phyloP scores from a whole-genome alignment of 2,113 vertebrate species.

The Antennarius striatus region DNA sequence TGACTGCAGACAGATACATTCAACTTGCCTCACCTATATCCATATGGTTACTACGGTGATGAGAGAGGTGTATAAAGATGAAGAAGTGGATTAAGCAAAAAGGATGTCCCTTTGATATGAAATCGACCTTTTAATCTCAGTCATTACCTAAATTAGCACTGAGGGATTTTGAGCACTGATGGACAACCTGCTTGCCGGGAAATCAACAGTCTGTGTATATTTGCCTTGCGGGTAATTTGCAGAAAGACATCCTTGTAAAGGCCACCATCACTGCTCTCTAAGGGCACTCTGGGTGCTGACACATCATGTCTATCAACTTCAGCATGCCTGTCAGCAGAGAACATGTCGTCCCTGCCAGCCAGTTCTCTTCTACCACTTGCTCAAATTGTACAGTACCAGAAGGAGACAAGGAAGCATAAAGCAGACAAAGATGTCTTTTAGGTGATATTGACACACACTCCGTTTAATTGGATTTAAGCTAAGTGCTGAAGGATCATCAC shows the following conservation, averaged over 20 bases:
- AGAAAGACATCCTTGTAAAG: slow-evolving; percentile 73
- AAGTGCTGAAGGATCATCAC: slow-evolving; percentile 63
- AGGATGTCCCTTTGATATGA: slow-evolving; percentile 26
- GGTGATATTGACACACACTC: slow-evolving; percentile 44
- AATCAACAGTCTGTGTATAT: slow-evolving; percentile 65
- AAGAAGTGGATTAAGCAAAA: not conserved
- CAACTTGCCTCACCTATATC: not conserved
- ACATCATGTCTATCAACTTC: slow-evolving; percentile 72
- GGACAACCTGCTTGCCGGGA: slow-evolving; percentile 56
- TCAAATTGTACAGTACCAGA: slow-evolving; percentile 46
- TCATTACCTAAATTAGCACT: slow-evolving; percentile 35
- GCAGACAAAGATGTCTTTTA: slow-evolving; percentile 54
- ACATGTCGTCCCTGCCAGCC: slow-evolving; percentile 32
- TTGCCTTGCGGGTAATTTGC: slow-evolving; percentile 67
- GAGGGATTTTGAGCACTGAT: slow-evolving; percentile 40
- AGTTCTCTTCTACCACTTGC: slow-evolving; percentile 8
- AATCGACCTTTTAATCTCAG: slow-evolving; percentile 28
- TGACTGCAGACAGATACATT: not conserved
- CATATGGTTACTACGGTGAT: not conserved
- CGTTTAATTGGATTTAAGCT: slow-evolving; percentile 50
- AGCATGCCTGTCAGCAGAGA: slow-evolving; percentile 53
- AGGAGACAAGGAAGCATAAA: not conserved
- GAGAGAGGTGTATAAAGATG: slow-evolving; percentile 4
- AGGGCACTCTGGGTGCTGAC: slow-evolving; percentile 68
- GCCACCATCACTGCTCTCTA: slow-evolving; percentile 66